These are phyloP conservation scores for Cyprinodon tularosa DNA, from an alignment of 2,113 vertebrate species.

Conservation along the genomic window DNA sequence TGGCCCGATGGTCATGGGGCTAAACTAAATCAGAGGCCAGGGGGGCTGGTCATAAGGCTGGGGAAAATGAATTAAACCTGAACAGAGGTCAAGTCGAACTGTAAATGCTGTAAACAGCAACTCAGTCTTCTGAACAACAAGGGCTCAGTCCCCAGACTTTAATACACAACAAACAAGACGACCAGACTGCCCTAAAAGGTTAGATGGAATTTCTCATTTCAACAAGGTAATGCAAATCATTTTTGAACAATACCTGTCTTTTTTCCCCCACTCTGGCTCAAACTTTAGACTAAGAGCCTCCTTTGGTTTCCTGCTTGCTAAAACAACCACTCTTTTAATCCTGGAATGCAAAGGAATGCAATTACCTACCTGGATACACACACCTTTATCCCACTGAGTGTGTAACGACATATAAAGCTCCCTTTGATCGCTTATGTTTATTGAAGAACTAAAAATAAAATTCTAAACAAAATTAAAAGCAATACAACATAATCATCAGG, in stretches of 20 bases:
- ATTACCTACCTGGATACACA: slow-evolving; percentile 28
- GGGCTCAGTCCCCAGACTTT: background rate
- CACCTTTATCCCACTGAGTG: slow-evolving; percentile 16
- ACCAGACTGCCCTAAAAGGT: background rate
- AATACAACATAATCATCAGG: background rate
- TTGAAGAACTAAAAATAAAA: background rate
- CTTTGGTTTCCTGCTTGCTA: background rate
- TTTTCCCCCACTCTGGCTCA: background rate
- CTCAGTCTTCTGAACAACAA: background rate
- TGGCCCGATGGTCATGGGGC: slow-evolving; percentile 67
- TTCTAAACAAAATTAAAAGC: background rate
- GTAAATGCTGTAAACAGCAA: background rate
- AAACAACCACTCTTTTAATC: slow-evolving; percentile 14
- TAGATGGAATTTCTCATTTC: slow-evolving; percentile 1
- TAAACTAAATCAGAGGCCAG: slow-evolving; percentile 66
- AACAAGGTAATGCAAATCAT: background rate
- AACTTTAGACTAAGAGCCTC: background rate
- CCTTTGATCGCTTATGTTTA: background rate
- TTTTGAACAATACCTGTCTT: background rate
- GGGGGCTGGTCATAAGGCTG: slow-evolving; percentile 64
- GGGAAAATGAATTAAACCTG: slow-evolving; percentile 47
- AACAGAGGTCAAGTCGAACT: background rate
- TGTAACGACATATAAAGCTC: background rate
- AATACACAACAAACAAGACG: background rate
- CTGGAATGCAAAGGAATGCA: slow-evolving; percentile 11